Base-by-base conservation (phyloP, 2,888 invertebrate species). In the Steinernema scapterisci region DNA sequence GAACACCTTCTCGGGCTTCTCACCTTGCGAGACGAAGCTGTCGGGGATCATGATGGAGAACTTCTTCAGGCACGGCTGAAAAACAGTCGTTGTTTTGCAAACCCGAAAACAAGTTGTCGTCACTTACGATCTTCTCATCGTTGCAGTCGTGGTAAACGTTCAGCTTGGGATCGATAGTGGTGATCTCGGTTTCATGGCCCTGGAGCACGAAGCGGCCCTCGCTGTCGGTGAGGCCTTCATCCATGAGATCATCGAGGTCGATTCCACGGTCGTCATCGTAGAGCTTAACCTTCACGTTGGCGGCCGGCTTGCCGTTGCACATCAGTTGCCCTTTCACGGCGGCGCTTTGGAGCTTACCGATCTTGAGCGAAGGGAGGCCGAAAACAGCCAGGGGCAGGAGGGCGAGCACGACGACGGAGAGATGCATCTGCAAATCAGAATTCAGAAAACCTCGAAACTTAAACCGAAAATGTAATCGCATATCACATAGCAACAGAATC, bases 211-310 rank as follows among this genome's bases (percentile, higher is more conserved):
- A 85, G 0, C 77, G 75, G 56, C 85, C 85, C 25, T 78, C 73
- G 7, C 31, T 25, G 48, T 86, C 83, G 16, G 84, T 80, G 52
- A 80, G 75, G 27, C 78, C 79, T 74, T 84, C 84, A 56, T 82
- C 84, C 77, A 85, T 80, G 25, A 86, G 78, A 72, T 84, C 84
- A 75, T 85, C 85, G 7, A 83, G 77, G 27, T 82, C 78, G 27
- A 82, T 71, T 79, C 80, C 56, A 45, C 83, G 76, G 76, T 85
- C 85, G 48, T 78, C 82, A 70, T 85, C 85, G 74, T 85, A 85
- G 48, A 85, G 75, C 77, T 85, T 85, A 23, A 84, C 82, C 73
- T 85, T 85, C 51, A 83, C 80, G 71, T 83, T 84, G 52, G 80
- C 82, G 23, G 83, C 81, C n/a, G 83, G 82, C 51, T 75, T 56